Evolutionary conservation across 2,113 vertebrate species (phyloP), one percentile per base, ranked within the genome.

Genomic region (Toxotes chatareus): DNA sequence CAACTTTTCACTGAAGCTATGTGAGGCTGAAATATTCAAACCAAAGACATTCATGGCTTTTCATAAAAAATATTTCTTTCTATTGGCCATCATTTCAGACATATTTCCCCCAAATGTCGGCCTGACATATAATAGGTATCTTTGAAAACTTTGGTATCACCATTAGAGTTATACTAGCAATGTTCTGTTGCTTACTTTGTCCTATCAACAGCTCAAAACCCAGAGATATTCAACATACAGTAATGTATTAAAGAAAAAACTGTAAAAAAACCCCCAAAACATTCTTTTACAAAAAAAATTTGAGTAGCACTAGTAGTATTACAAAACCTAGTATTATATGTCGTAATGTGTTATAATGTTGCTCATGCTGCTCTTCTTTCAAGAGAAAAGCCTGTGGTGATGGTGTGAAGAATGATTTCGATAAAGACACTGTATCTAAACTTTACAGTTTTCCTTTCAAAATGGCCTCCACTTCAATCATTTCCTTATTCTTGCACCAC

Each of bases 391-490:
- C 36, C 36, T 36, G 36, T 6, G 36, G 36, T 21, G 32, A n/a
- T 57, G 5, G 23, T 51, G 21, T 67, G 11, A 77, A 34, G 46
- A 74, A 51, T 36, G 1, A 36, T 36, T 27, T 27, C 27, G 27
- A 27, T 27, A 27, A 27, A 27, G 27, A 27, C 27, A 27, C 27
- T 27, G 1, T 27, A 27, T 27, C 27, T 27, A 27, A 27, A 27
- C 27, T 27, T 27, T 27, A n/a, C 14, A 27, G 2, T 60, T 81
- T 44, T 66, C 75, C 4, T 63, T 55, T 12, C 17, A 62, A 4
- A 64, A 53, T 51, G 44, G 64, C 66, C 55, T 67, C 23, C 16
- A 61, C 71, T 78, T 46, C 44, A 79, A 31, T 73, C 6, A 38
- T 59, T 53, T 63, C 11, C 13, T 77, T n/a, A 11, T 61, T 82